Percentiles rank a stretch among this genome's conserved stretches.
These are phyloP conservation scores for Amitus sp. DNA, from an alignment of 2,888 invertebrate genomes.

Conservation along the genomic window DNA sequence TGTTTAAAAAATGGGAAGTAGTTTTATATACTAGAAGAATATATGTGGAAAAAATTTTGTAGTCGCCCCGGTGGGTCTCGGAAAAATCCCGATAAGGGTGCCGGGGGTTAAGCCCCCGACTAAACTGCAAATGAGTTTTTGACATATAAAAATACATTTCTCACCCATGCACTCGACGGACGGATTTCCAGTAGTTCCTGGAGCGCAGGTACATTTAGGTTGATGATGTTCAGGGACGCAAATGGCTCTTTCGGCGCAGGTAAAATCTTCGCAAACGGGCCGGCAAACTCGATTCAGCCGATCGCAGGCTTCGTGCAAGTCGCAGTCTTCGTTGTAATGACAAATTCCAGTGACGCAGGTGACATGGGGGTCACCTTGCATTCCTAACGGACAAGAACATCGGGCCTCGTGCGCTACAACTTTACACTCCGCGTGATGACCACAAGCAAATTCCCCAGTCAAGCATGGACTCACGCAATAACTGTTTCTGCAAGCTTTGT, in stretches of 20 bases:
- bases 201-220: constrained; percentile 79
- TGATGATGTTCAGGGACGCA: constrained; percentile 82
- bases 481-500: constrained; percentile 81
- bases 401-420: constrained; percentile 81
- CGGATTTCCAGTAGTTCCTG: constrained; percentile 83
- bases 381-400: constrained; percentile 86
- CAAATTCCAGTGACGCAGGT: constrained; percentile 86
- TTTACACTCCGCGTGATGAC: constrained; percentile 81
- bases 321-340: constrained; percentile 90
- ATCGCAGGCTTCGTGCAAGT: constrained; percentile 85
- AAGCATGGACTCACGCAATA: constrained; percentile 85
- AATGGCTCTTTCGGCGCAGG: constrained; percentile 81
- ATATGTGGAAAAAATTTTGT: no score
- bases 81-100: no score
- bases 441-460: constrained; percentile 75
- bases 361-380: constrained; percentile 83
- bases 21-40: no score
- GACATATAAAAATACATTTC: constrained; percentile 41
- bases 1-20: no score
- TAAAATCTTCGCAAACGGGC: constrained; percentile 83
- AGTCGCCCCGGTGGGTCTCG: no score
- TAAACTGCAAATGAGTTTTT: no score
- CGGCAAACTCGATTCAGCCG: constrained; percentile 84
- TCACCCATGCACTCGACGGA: constrained; percentile 74
- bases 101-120: no score